Percentiles rank a stretch among this genome's conserved stretches.
Conservation (phyloP, 2,888 invertebrate species). For the Acleris sparsana region DNA sequence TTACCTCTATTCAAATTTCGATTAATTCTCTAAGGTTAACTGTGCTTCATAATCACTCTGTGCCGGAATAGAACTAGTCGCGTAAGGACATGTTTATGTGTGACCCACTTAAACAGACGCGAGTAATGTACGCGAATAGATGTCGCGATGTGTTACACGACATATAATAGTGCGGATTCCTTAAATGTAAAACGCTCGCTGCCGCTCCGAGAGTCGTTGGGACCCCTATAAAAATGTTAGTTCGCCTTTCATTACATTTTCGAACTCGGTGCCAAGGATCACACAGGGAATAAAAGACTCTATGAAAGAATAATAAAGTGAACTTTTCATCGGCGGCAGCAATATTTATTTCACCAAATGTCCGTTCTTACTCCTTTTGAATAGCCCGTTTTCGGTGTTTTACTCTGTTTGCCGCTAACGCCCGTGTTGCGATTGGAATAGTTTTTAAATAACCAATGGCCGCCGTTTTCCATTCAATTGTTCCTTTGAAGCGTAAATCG, state of each 20-base stretch:
- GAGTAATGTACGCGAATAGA: conserved; percentile 48
- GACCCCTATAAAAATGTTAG: conserved; percentile 82
- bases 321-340: conserved; percentile 43
- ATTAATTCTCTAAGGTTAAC: too few species aligned
- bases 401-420: conserved; percentile 56
- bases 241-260: conserved; percentile 78
- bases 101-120: conserved; percentile 10
- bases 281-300: conserved; percentile 49
- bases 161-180: conserved; percentile 77
- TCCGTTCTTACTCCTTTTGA: conserved; percentile 63
- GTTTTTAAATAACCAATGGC: conserved; percentile 42
- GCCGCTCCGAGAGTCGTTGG: conserved; percentile 74
- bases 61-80: too few species aligned
- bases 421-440: conserved; percentile 41
- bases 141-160: conserved; percentile 71
- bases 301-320: conserved; percentile 43
- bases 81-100: not conserved
- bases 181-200: conserved; percentile 78
- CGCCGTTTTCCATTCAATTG: conserved; percentile 15
- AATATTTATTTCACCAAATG: conserved; percentile 61
- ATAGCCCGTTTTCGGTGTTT: conserved; percentile 62
- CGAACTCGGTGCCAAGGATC: conserved; percentile 53
- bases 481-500: conserved; percentile 15
- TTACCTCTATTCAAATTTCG: too few species aligned
- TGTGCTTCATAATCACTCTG: too few species aligned